Base-by-base conservation (phyloP, 2,888 invertebrate genomes). In the Cheilosia scutellata region DNA sequence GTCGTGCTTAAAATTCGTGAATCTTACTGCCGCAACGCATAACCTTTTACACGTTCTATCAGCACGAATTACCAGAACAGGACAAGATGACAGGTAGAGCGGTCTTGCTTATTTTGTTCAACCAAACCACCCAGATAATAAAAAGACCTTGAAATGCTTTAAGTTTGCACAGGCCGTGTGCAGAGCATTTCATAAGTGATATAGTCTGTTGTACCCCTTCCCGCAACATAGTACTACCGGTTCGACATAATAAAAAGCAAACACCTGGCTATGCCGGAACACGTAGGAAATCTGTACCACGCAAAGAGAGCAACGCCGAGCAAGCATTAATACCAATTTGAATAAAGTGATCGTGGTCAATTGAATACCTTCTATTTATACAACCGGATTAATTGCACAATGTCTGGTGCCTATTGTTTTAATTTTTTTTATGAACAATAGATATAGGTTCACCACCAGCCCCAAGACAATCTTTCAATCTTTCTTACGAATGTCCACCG, bases 301-400 rank as follows among this genome's bases (percentile, higher is more conserved):
- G 33, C 53, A 29, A 51, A 66, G 68, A 58, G 44, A 75, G 57
- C 53, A 29, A 55, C 55, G 70, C 27, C 82, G 60, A 60, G 29
- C 31, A 66, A 58, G 80, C 65, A 78, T 79, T 70, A 53, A 53
- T 57, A 53, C 31, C 79, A 66, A 84, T 84, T 84, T 84, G 75
- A 84, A 84, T 84, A 84, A 75, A 76, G 66, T 27, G 70, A 84
- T 79, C 83, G 79, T 79, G 84, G 84, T 66, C 75, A 71, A 47
- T 65, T 65, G 70, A 74, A 70, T 76, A 51, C 40, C 63, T 74
- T 53, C 27, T 80, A 80, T 80, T 80, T 80, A 66, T 58, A 79
- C 84, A 84, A 84, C 84, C 84, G 84, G 84, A 84, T 84, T 80
- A 84, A 80, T 84, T 80, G 80, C 84, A 72, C 51, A 79, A 77